Base-by-base conservation (phyloP, 1,140 invertebrate genomes). In the Pristionchus pacificus region DNA sequence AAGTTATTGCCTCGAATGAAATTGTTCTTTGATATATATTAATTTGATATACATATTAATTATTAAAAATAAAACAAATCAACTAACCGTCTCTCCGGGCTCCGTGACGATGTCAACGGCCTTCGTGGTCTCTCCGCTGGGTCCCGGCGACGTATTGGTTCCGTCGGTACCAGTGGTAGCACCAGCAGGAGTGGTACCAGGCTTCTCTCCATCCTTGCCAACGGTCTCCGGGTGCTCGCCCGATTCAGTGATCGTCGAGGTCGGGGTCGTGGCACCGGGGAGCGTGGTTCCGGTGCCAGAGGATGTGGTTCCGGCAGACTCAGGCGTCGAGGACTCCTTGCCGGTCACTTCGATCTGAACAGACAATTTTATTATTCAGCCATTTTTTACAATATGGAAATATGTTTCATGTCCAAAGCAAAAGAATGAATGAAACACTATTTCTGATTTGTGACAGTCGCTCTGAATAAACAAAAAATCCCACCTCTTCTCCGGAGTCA, bases 281-380 rank as follows among this genome's bases (percentile, higher is more conserved):
- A 33, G 19, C 65, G 55, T 69, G 25, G 25, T 74, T 57, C 55
- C 31, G 67, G 31, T 24, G 32, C 32, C 1, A n/a, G n/a, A n/a
- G n/a, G n/a, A n/a, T n/a, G n/a, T n/a, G n/a, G n/a, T n/a, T 10
- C 29, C 29, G 30, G 30, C 29, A 14, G 62, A 32, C 14, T 29
- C 13, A 27, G 62, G 14, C 3, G 62, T 65, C 3, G 38, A 19
- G 6, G 25, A 19, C 62, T 65, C 62, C 13, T 19, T 32, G 29
- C 38, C 62, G 30, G 25, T 61, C 25, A n/a, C 60, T 14, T n/a
- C n/a, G 10, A 24, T 61, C 10, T 10, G n/a, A 24, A n/a, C n/a
- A n/a, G n/a, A n/a, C n/a, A n/a, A n/a, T n/a, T n/a, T n/a, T n/a
- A n/a, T n/a, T n/a, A n/a, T n/a, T n/a, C n/a, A n/a, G n/a, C n/a